Percentiles rank a stretch among this genome's conserved stretches.
Evolutionary conservation across 2,113 vertebrate genomes (phyloP).

Genomic region (Alaudala cheleensis): DNA sequence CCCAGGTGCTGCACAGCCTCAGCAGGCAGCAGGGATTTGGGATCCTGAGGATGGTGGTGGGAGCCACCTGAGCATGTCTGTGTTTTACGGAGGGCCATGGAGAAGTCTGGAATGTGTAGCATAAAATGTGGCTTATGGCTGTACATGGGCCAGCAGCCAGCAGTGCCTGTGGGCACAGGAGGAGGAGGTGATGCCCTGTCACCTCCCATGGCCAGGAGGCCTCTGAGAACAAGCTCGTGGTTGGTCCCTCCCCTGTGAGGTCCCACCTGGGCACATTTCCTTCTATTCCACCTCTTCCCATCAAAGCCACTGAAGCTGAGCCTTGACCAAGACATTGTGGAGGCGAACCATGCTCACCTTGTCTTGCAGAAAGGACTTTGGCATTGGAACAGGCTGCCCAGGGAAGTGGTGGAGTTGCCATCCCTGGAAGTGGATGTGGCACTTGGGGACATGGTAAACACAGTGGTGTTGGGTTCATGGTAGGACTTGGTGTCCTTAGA

Average conservation of each 20-base stretch:
- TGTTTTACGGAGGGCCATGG: not conserved
- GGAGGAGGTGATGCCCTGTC: not conserved
- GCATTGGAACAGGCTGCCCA: not conserved
- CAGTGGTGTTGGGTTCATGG: not conserved
- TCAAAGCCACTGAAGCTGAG: accelerated
- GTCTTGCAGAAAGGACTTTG: not conserved
- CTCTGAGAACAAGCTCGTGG: not conserved
- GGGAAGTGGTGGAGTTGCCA: not conserved
- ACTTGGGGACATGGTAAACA: not conserved
- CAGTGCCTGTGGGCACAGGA: not conserved
- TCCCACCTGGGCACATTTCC: accelerated
- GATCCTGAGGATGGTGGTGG: not conserved
- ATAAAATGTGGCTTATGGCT: accelerated
- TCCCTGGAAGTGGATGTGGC: not conserved
- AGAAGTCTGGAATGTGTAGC: not conserved
- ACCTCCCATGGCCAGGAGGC: accelerated
- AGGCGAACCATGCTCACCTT: accelerated
- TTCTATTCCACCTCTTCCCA: not conserved
- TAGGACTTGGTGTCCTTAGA: not conserved
- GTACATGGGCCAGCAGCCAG: not conserved
- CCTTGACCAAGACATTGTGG: not conserved
- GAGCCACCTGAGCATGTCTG: accelerated
- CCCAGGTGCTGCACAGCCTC: not conserved
- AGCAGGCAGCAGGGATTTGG: not conserved
- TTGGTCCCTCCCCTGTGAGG: not conserved